These are phyloP conservation scores for Scelioninae gen. 2 DNA, from an alignment of 2,888 invertebrate genomes.

Conservation along the genomic window DNA sequence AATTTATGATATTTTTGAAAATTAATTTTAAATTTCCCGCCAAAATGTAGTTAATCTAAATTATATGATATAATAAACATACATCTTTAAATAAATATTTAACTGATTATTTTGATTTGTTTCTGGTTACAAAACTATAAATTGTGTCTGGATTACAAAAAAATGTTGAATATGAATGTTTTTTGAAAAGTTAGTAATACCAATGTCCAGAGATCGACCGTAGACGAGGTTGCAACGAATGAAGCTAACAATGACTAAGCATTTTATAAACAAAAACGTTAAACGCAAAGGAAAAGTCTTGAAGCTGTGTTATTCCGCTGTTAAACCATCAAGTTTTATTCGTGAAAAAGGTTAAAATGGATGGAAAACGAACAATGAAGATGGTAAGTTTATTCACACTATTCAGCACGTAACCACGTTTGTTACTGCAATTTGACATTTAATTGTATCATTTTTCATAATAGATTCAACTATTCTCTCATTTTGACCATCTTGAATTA, in stretches of 20 bases:
- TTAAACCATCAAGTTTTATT: slow-evolving; percentile 58
- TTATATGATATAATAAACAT: too few relatives aligned
- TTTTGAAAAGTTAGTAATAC: slow-evolving; percentile 15
- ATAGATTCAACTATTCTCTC: neutral
- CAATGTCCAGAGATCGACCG: slow-evolving; percentile 31
- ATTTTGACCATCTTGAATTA: slow-evolving; percentile 5
- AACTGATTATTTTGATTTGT: too few relatives aligned
- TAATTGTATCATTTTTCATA: neutral
- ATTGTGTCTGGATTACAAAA: too few relatives aligned
- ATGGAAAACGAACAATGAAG: slow-evolving; percentile 68
- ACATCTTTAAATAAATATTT: too few relatives aligned
- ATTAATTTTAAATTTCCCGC: too few relatives aligned
- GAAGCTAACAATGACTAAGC: slow-evolving; percentile 70
- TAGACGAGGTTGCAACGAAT: slow-evolving; percentile 9
- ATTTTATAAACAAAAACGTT: slow-evolving; percentile 66
- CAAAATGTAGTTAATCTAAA: too few relatives aligned
- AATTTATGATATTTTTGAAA: too few relatives aligned
- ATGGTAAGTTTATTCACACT: slow-evolving; percentile 65
- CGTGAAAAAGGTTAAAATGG: slow-evolving; percentile 61
- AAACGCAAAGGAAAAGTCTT: slow-evolving; percentile 65
- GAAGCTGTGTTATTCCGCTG: slow-evolving; percentile 52
- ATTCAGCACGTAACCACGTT: slow-evolving; percentile 10
- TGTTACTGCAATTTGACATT: neutral
- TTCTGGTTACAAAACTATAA: too few relatives aligned
- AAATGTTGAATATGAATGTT: too few relatives aligned